Base-by-base conservation (phyloP, 2,797 vertebrate species). In the Acanthornis magna region DNA sequence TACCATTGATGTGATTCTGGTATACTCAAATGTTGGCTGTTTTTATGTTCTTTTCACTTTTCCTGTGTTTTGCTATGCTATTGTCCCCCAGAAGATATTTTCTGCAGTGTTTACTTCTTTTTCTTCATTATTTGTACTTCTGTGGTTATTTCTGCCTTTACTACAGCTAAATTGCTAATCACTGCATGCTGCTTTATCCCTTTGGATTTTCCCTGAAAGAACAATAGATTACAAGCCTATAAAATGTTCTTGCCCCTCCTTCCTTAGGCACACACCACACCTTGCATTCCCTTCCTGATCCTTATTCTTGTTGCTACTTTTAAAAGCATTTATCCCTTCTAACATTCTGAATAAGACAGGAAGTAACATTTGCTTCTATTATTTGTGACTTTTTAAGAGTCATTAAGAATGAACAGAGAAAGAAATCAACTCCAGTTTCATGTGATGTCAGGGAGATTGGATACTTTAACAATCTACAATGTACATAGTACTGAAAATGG, bases 401-500 rank as follows among this genome's bases (percentile, higher is more conserved):
- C 67, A 32, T 32, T 51, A 77, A 36, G 8, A 43, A 20, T 48
- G 23, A 65, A 73, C 22, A 78, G 40, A 80, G 14, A 21, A 86
- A 88, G 36, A 70, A 86, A 67, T 38, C 22, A 66, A 34, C 67
- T 55, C 40, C 48, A 60, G 26, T 84, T 77, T 62, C 34, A 86
- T 5, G 20, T 62, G 11, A 60, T 47, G 7, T 61, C 43, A 29
- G 22, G 18, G n/a, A 62, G 32, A 43, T 0, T 0, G 1, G 22
- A 18, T 76, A 36, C 15, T 51, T 15, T 12, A 50, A 72, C 36
- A 48, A 63, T 22, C 18, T 63, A 25, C 42, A 34, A 21, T 6
- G 20, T 23, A 63, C 15, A 47, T 0, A 84, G 48, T 51, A 85
- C 54, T 57, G 15, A 29, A 76, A 76, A 40, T 5, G 10, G 5